A percentile compares a stretch with the other conserved stretches of the same genome.
These are phyloP conservation scores for Drosophila robusta DNA, from an alignment of 2,888 invertebrate genomes.

Conservation along the genomic window DNA sequence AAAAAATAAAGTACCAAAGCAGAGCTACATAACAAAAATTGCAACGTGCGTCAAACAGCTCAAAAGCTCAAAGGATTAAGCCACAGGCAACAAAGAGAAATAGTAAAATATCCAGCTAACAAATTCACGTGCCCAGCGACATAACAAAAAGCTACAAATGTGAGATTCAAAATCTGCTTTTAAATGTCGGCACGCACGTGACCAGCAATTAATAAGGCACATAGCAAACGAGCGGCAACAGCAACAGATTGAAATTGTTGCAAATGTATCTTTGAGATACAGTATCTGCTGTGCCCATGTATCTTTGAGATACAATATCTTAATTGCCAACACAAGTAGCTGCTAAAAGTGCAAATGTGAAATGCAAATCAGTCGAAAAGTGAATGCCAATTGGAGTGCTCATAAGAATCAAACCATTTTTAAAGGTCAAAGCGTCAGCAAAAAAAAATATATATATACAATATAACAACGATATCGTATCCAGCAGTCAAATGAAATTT, in stretches of 20 bases:
- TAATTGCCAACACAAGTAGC: slow-evolving; percentile 5
- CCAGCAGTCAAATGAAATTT: slow-evolving; percentile 21
- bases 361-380: slow-evolving; percentile 61
- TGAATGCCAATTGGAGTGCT: slow-evolving; percentile 46
- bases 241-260: not conserved
- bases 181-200: slow-evolving; percentile 69
- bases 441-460: slow-evolving; percentile 30
- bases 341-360: slow-evolving; percentile 54
- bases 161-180: slow-evolving; percentile 40
- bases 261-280: slow-evolving; percentile 8
- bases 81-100: slow-evolving; percentile 1
- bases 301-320: slow-evolving; percentile 30
- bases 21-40: slow-evolving; percentile 1
- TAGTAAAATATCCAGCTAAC: slow-evolving; percentile 6
- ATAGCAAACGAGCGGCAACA: slow-evolving; percentile 43
- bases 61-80: slow-evolving; percentile 55
- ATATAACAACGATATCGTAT: not conserved
- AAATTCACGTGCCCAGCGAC: slow-evolving; percentile 17
- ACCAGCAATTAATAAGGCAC: slow-evolving; percentile 54
- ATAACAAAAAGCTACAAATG: slow-evolving; percentile 20
- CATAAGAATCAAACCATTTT: slow-evolving; percentile 29
- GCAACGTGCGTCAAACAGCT: slow-evolving; percentile 40
- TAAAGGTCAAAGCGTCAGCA: slow-evolving; percentile 70
- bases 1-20: not conserved
- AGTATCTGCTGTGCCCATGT: slow-evolving; percentile 3